Evolutionary conservation across 2,113 vertebrate species (phyloP).

Genomic region (Jacana jacana): DNA sequence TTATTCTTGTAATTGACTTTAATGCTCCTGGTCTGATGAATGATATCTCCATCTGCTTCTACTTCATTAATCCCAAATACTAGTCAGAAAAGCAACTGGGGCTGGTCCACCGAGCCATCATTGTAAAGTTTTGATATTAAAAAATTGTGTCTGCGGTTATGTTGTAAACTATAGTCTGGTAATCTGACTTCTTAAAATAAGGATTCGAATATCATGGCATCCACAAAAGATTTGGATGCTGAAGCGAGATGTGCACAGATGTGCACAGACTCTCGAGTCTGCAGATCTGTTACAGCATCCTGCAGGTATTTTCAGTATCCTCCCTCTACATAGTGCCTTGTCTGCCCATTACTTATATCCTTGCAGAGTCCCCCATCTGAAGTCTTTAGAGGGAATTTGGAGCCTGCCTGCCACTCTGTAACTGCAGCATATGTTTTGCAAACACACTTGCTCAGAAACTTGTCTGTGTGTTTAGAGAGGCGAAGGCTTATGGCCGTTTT

Average conservation of each 20-base stretch:
- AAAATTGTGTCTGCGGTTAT: background rate
- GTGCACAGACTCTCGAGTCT: background rate
- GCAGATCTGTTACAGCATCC: background rate
- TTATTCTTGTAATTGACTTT: background rate
- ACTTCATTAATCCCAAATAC: background rate
- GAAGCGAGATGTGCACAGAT: background rate
- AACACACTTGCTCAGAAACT: background rate
- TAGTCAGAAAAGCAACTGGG: background rate
- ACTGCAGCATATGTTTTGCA: rapidly evolving
- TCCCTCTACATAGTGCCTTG: background rate
- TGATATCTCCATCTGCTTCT: background rate
- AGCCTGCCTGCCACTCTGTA: background rate
- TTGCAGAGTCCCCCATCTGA: background rate
- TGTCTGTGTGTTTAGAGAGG: background rate
- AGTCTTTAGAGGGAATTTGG: background rate
- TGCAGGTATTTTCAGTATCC: background rate
- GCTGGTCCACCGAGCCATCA: background rate
- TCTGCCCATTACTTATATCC: background rate
- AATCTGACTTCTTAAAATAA: background rate
- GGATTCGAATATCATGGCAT: background rate
- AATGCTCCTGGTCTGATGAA: background rate
- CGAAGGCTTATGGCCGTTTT: background rate
- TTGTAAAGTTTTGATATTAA: background rate
- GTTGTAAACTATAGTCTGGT: background rate
- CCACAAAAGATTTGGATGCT: background rate